Percentiles rank a stretch among this genome's conserved stretches.
These are phyloP conservation scores for Parnassius smintheus DNA, from an alignment of 2,888 invertebrate genomes.

Conservation along the genomic window DNA sequence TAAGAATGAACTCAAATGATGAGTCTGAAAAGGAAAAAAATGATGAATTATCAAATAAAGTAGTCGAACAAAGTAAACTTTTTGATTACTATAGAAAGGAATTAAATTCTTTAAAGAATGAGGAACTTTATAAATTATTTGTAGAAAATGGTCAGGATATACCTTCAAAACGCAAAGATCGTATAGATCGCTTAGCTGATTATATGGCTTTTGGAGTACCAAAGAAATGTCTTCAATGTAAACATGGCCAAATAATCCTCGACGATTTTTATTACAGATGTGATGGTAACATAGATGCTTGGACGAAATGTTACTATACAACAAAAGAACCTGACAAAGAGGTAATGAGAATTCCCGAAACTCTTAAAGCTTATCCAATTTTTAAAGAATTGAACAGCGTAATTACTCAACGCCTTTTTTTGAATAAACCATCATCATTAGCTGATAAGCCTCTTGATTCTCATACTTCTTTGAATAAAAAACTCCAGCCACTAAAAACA, in stretches of 20 bases:
- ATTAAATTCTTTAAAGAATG: slow-evolving; percentile 11
- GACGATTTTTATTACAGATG: slow-evolving; percentile 20
- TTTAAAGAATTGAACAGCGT: slow-evolving; percentile 15
- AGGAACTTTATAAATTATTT: slow-evolving; percentile 12
- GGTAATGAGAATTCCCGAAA: slow-evolving; percentile 14
- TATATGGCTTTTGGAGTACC: slow-evolving; percentile 23
- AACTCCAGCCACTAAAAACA: slow-evolving; percentile 18
- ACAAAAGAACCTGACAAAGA: slow-evolving; percentile 18
- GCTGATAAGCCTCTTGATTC: neutral
- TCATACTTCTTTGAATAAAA: neutral
- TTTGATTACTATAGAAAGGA: slow-evolving; percentile 11
- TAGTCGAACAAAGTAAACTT: slow-evolving; percentile 12
- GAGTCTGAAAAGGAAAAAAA: neutral
- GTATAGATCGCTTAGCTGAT: slow-evolving; percentile 17
- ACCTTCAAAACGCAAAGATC: slow-evolving; percentile 15
- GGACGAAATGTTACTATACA: slow-evolving; percentile 19
- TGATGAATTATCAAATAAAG: slow-evolving; percentile 16
- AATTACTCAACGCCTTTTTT: slow-evolving; percentile 15
- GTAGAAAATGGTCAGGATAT: slow-evolving; percentile 13
- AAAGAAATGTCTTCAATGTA: slow-evolving; percentile 17
- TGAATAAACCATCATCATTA: neutral
- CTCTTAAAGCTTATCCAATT: slow-evolving; percentile 9
- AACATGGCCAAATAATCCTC: slow-evolving; percentile 15
- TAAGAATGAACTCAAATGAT: slow-evolving; percentile 12
- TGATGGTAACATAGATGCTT: slow-evolving; percentile 10